These are phyloP conservation scores for Scytalopus superciliaris DNA, from an alignment of 2,113 vertebrate genomes.

Conservation along the genomic window DNA sequence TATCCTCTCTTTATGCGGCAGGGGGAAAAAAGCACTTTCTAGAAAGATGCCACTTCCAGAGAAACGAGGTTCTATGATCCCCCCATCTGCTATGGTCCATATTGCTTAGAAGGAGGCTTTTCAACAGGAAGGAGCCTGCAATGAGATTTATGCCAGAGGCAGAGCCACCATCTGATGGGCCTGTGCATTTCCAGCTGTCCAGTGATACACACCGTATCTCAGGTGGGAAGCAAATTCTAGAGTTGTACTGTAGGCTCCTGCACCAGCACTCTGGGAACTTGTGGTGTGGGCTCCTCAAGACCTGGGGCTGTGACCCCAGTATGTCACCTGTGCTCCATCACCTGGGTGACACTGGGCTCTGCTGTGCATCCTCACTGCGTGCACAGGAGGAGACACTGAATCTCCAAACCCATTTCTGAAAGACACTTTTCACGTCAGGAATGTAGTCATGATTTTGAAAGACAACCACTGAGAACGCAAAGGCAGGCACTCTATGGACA, in stretches of 20 bases:
- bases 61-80: neutral
- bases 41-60: neutral
- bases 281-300: neutral
- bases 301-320: neutral
- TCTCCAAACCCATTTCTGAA: neutral
- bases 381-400: neutral
- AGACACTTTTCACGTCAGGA: neutral
- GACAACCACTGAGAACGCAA: neutral
- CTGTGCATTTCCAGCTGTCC: neutral
- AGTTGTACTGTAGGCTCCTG: neutral
- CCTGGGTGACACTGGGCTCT: neutral
- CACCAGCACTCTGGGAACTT: neutral
- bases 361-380: accelerated
- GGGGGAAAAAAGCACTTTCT: neutral
- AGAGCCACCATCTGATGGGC: neutral
- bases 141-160: neutral
- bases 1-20: neutral
- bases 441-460: neutral
- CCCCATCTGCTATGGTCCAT: accelerated
- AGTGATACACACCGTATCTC: neutral
- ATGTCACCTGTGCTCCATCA: neutral
- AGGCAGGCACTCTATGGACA: neutral
- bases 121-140: neutral
- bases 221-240: neutral
- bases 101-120: neutral